Evolutionary conservation across 2,888 invertebrate species (phyloP), one percentile per base, ranked within the genome.

Genomic region (Philopedon plagiatum): DNA sequence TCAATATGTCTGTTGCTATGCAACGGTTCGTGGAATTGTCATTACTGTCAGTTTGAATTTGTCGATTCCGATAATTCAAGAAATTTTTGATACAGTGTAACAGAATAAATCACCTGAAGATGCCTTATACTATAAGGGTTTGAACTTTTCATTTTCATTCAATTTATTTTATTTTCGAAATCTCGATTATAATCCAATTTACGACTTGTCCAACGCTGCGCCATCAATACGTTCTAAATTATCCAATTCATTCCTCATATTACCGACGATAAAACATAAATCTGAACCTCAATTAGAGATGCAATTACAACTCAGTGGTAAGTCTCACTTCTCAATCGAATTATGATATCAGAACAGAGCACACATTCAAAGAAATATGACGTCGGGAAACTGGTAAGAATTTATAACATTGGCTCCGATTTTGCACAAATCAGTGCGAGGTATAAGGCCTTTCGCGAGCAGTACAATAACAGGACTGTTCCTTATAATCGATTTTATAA

Each of bases 251-350:
- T 83, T 81, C 81, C 78, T 80, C 79, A 76, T 76, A 78, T 63
- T 79, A 78, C 79, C 77, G 81, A 80, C 76, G 81, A 77, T 78
- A 77, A 81, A 80, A 80, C 82, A 82, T 83, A 83, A 83, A 83
- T 83, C 81, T 81, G 79, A 78, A 77, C 78, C 80, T 81, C 83
- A 83, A 83, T 83, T 83, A 83, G 81, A 80, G 77, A 81, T 80
- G 83, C 82, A 83, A 83, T 83, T 83, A 83, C 80, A 80, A 78
- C 82, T 56, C 82, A 72, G 82, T 79, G 77, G 82, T 81, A 74
- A 77, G 78, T 74, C 81, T 77, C 78, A 80, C 80, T 78, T 76
- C 60, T 71, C 81, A 80, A 82, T 82, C 80, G 80, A 82, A 82
- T 81, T 81, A 81, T 82, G 80, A 81, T 81, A 80, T 83, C 81